A percentile compares a stretch with the other conserved stretches of the same genome.
phyloP scores from a whole-genome alignment of 2,797 vertebrate species.

The Okamejei kenojei region DNA sequence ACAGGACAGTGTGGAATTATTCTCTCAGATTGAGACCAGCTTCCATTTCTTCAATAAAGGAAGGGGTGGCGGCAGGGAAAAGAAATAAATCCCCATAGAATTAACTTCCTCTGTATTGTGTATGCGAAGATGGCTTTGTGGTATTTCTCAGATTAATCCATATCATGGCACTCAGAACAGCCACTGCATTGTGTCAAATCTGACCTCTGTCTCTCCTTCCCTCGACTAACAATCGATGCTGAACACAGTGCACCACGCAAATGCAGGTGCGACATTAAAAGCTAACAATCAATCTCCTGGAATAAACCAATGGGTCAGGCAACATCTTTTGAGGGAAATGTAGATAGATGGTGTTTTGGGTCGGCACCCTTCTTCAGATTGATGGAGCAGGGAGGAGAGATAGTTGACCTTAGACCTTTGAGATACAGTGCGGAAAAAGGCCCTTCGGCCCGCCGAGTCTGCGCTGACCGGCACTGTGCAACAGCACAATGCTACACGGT shows the following conservation, averaged over 20 bases:
- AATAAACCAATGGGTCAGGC: too few relatives aligned
- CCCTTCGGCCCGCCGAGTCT: too few relatives aligned
- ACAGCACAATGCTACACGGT: too few relatives aligned
- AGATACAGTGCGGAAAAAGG: too few relatives aligned
- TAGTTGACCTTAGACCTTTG: too few relatives aligned
- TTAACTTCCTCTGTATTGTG: background rate
- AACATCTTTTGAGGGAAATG: too few relatives aligned
- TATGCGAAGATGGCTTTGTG: background rate
- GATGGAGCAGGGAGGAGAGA: too few relatives aligned
- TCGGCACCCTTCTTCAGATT: too few relatives aligned
- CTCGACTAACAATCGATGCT: background rate
- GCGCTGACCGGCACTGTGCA: too few relatives aligned
- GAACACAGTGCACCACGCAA: background rate
- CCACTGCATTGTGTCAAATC: background rate
- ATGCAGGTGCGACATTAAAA: background rate
- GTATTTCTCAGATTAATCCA: background rate
- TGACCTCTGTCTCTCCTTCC: background rate
- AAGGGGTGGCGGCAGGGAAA: background rate
- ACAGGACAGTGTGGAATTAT: background rate
- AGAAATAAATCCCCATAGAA: background rate
- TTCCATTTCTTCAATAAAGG: background rate
- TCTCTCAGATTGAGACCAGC: background rate
- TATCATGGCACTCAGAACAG: background rate
- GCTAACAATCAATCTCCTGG: too few relatives aligned
- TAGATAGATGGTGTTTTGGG: too few relatives aligned